These are phyloP conservation scores for Teinopalpus imperialis DNA, from an alignment of 2,888 invertebrate species.

Conservation along the genomic window DNA sequence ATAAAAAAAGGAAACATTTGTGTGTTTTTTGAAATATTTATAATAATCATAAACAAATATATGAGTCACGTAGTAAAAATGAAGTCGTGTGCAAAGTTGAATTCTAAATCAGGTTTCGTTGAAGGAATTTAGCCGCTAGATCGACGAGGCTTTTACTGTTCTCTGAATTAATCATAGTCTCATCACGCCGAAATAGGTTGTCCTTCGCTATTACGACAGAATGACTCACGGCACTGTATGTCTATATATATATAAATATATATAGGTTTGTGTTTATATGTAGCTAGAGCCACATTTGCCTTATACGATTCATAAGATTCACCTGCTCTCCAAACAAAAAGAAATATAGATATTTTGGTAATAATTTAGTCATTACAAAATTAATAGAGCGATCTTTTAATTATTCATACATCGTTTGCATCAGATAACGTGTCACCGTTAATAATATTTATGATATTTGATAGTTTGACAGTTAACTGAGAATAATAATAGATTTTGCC, in stretches of 20 bases:
- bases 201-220: conserved; percentile 67
- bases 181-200: conserved; percentile 75
- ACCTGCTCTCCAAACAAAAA: conserved; percentile 63
- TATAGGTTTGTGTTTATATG: no score
- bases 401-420: no score
- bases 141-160: conserved; percentile 35
- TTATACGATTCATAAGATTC: conserved; percentile 56
- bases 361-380: conserved; percentile 54
- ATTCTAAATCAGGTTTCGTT: conserved; percentile 25
- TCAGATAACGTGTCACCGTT: no score
- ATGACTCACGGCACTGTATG: conserved; percentile 62
- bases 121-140: conserved; percentile 15
- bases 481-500: no score
- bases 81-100: conserved; percentile 23
- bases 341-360: conserved; percentile 60
- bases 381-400: conserved; percentile 55
- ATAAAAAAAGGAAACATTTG: conserved; percentile 4
- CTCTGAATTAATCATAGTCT: conserved; percentile 60
- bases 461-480: no score
- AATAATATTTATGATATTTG: not conserved
- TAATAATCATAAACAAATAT: conserved; percentile 23
- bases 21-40: conserved; percentile 17
- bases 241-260: conserved; percentile 20
- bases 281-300: conserved; percentile 58
- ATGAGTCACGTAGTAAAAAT: conserved; percentile 28